phyloP scores from a whole-genome alignment of 2,888 invertebrate species.

The Cheilosia vulpina region DNA sequence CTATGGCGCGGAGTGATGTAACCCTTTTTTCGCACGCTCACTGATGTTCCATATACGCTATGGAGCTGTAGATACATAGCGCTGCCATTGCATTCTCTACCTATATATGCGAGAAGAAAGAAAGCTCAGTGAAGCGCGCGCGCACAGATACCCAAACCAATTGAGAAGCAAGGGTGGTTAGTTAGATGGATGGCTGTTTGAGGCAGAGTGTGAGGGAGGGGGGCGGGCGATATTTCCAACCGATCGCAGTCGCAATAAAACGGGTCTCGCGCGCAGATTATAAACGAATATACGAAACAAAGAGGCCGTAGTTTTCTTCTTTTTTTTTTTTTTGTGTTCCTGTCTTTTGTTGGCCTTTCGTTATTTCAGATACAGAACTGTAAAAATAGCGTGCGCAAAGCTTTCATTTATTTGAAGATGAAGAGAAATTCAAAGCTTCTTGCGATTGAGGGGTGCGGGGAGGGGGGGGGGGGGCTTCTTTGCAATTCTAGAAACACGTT shows the following conservation, averaged over 20 bases:
- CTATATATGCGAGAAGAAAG: not conserved
- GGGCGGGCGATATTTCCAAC: not conserved
- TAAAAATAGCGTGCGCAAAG: slow-evolving; percentile 64
- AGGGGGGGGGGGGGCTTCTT: slow-evolving; percentile 21
- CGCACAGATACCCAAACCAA: slow-evolving; percentile 58
- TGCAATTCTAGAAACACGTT: slow-evolving; percentile 59
- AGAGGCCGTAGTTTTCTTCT: slow-evolving; percentile 7
- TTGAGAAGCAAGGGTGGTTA: slow-evolving; percentile 58
- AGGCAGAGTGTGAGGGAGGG: not conserved
- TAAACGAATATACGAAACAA: slow-evolving; percentile 34
- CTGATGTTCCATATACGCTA: slow-evolving; percentile 35
- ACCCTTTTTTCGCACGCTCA: slow-evolving; percentile 67
- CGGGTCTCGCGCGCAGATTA: slow-evolving; percentile 59
- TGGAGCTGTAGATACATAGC: slow-evolving; percentile 30
- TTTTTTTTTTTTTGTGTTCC: slow-evolving; percentile 19
- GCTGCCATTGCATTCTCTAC: not conserved
- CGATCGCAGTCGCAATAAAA: slow-evolving; percentile 71
- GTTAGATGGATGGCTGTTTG: not conserved
- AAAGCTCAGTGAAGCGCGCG: slow-evolving; percentile 55
- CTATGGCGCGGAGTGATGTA: slow-evolving; percentile 47
- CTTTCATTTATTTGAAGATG: slow-evolving; percentile 56
- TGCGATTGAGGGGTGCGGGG: not conserved
- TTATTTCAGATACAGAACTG: slow-evolving; percentile 48
- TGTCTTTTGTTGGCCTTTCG: slow-evolving; percentile 3
- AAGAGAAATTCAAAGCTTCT: slow-evolving; percentile 64